phyloP scores from a whole-genome alignment of 2,888 invertebrate species.

The Empis stercorea region DNA sequence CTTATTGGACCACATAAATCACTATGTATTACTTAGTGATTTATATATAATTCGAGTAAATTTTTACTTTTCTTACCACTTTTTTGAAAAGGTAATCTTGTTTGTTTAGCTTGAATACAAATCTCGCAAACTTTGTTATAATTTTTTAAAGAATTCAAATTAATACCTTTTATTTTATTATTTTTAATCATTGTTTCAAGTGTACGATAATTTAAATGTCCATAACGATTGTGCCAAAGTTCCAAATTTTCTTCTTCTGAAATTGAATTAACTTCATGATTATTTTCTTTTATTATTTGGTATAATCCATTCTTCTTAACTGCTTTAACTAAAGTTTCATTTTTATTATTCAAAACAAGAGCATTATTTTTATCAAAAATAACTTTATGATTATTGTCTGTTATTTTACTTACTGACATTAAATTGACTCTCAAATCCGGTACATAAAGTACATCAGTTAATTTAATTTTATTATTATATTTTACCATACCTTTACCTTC shows the following conservation, averaged over 20 bases:
- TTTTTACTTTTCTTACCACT: neutral
- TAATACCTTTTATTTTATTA: neutral
- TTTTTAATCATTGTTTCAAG: slow-evolving; percentile 1
- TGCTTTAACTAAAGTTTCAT: neutral
- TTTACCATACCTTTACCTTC: neutral
- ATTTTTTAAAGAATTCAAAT: neutral
- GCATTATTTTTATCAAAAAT: neutral
- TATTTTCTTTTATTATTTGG: neutral
- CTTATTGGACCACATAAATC: neutral
- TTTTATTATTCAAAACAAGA: neutral
- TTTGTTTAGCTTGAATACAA: neutral
- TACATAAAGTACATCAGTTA: slow-evolving; percentile 1
- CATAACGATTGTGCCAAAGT: slow-evolving; percentile 1
- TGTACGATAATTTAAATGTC: slow-evolving; percentile 2
- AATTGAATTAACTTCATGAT: neutral
- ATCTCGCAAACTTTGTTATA: neutral
- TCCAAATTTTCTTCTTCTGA: neutral
- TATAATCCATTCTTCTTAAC: neutral
- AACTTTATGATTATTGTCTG: slow-evolving; percentile 1
- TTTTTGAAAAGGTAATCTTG: neutral
- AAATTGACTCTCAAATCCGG: slow-evolving; percentile 4
- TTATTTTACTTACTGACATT: slow-evolving; percentile 3
- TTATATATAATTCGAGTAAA: neutral
- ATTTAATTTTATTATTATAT: neutral
- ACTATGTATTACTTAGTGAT: neutral